Evolutionary conservation across 2,113 vertebrate genomes (phyloP), one percentile per base, ranked within the genome.

Genomic region (Leptobrachium ailaonicum): DNA sequence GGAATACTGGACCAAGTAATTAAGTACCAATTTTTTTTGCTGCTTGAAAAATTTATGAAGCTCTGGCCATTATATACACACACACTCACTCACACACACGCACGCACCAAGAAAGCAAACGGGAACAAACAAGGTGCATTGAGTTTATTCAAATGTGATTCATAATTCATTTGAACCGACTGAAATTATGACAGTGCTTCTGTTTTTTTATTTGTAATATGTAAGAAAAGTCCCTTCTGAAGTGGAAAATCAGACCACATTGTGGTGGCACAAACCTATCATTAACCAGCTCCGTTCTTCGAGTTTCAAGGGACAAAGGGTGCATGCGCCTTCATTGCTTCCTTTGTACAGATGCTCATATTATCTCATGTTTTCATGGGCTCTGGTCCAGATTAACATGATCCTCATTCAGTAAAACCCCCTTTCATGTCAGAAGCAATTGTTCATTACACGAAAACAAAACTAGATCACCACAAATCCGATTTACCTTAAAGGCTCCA

Each of bases 151-250:
- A 13, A 8, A 40, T 2, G 58, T 80, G 71, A 80, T 75, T 74
- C 66, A 80, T 75, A 56, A 66, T 81, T 81, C 47, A 71, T 41
- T 44, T 20, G 20, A 60, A 43, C 7, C 2, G n/a, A 60, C 71
- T 66, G 45, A 70, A 47, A 41, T 56, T 60, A 11, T 14, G 56
- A 44, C 20, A n/a, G 1, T 62, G 79, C 54, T 81, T 80, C 62
- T 75, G 58, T 47, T 74, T 74, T 62, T 45, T 64, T 64, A 32
- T 32, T 42, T 76, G 11, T 69, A 40, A 47, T 32, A 45, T 44
- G n/a, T 54, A n/a, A 32, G 63, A 74, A 80, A 81, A 75, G 71
- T 81, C 79, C 79, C 79, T 75, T 75, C 13, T 14, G 50, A 41
- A 43, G 64, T 75, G 79, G 79, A 74, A 81, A 81, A 60, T 62